Base-by-base conservation (phyloP, 2,113 vertebrate genomes). In the Turdus rufiventris region DNA sequence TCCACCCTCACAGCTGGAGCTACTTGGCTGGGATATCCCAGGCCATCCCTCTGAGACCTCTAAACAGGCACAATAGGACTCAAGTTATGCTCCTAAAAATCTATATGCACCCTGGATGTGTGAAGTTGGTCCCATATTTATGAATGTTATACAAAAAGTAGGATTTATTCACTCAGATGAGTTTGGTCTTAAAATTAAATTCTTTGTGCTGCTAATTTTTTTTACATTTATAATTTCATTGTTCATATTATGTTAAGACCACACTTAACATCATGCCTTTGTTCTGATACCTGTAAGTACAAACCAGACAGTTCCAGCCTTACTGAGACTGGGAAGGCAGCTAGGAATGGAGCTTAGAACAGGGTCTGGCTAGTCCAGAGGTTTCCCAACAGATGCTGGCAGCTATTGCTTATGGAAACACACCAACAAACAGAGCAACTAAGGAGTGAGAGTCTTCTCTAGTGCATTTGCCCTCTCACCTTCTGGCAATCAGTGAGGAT, bases 51-150 rank as follows among this genome's bases (percentile, higher is more conserved):
- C 16, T 14, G 31, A 88, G 38, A 54, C 20, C 14, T 40, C 48
- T 21, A 14, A 56, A 58, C 18, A 48, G 26, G 45, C 33, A 66
- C 13, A 47, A 42, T 2, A 4, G 40, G 12, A 31, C 60, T 56
- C 47, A 89, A 71, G 18, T 56, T 73, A 63, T 5, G 14, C 38
- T 12, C 21, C 18, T 5, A 42, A 18, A 60, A 47, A 65, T 40
- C 47, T 5, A 45, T 1, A 0, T 11, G 12, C 17, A 61, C 40
- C 21, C 24, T 45, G n/a, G 8, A 42, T 48, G 14, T 25, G 33
- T 43, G 51, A 50, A 81, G 45, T 20, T 70, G 43, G 42, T 21
- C n/a, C 31, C 17, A 26, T 53, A 85, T 57, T 74, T n/a, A 89
- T 26, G 6, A 43, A 36, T 5, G 8, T 36, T 42, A 47, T 18